A percentile compares a stretch with the other conserved stretches of the same genome.
These are phyloP conservation scores for Babylonia areolata DNA, from an alignment of 1,140 invertebrate genomes.

Conservation along the genomic window DNA sequence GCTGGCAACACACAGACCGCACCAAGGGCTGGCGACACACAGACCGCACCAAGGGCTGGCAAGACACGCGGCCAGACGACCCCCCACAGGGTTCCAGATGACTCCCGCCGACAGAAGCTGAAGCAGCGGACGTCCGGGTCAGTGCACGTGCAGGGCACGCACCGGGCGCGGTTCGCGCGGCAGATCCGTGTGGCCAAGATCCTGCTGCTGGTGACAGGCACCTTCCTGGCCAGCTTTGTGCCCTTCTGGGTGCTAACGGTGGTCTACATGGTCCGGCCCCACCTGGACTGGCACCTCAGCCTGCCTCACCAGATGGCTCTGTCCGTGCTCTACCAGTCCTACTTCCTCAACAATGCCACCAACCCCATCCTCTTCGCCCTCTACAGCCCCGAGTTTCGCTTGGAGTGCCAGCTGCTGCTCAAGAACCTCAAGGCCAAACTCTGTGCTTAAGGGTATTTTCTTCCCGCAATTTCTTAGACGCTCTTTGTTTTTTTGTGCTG, in stretches of 20 bases:
- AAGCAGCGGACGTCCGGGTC: too few species aligned
- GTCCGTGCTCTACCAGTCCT: not conserved
- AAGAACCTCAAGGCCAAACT: too few species aligned
- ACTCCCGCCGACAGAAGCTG: too few species aligned
- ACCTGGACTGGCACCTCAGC: not conserved
- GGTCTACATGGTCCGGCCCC: not conserved
- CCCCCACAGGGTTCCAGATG: too few species aligned
- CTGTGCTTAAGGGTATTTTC: too few species aligned
- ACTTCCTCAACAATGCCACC: conserved; percentile 12
- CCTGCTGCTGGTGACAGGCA: not conserved
- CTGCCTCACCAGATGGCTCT: not conserved
- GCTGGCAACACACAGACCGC: too few species aligned
- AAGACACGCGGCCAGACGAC: too few species aligned
- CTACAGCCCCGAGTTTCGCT: conserved; percentile 12
- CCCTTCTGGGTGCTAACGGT: not conserved
- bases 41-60: too few species aligned
- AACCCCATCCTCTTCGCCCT: conserved; percentile 16
- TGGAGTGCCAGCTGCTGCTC: not conserved
- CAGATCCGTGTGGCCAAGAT: conserved; percentile 13
- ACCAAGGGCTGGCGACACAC: too few species aligned
- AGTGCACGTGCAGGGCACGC: not conserved
- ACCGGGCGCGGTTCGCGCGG: not conserved
- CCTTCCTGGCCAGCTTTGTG: not conserved
- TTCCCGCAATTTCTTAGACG: too few species aligned
- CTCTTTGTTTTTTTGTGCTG: too few species aligned